These are phyloP conservation scores for Phalacrocorax brasilianus DNA, from an alignment of 2,113 vertebrate genomes.

Conservation along the genomic window DNA sequence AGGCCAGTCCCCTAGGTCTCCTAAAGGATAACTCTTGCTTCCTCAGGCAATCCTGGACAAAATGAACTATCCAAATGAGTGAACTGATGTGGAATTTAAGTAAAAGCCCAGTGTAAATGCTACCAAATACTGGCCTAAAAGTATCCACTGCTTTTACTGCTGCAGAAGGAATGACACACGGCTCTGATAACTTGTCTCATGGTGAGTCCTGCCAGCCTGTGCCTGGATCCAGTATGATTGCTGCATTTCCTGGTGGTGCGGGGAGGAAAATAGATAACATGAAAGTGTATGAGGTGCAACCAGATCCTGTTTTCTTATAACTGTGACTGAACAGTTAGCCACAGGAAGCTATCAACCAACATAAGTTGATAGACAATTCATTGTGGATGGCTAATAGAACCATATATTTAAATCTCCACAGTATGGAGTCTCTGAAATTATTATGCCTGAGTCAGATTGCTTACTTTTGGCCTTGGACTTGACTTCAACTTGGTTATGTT, in stretches of 20 bases:
- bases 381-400: background rate
- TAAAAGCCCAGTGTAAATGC: background rate
- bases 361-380: rapidly evolving
- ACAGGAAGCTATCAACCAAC: rapidly evolving
- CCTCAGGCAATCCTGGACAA: background rate
- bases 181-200: background rate
- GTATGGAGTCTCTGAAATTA: background rate
- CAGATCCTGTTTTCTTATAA: background rate
- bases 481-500: background rate
- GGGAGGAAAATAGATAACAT: background rate
- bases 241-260: background rate
- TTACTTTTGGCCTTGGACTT: background rate
- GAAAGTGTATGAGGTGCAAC: background rate
- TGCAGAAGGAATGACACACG: background rate
- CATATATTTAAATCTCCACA: rapidly evolving
- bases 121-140: background rate
- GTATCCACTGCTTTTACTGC: background rate
- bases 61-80: background rate
- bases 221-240: background rate
- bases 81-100: background rate
- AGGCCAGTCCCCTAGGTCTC: background rate
- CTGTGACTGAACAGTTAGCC: background rate
- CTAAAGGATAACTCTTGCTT: background rate
- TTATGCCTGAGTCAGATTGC: background rate
- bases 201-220: background rate